These are phyloP conservation scores for Drosophila longiperda DNA, from an alignment of 2,888 invertebrate species.

Conservation along the genomic window DNA sequence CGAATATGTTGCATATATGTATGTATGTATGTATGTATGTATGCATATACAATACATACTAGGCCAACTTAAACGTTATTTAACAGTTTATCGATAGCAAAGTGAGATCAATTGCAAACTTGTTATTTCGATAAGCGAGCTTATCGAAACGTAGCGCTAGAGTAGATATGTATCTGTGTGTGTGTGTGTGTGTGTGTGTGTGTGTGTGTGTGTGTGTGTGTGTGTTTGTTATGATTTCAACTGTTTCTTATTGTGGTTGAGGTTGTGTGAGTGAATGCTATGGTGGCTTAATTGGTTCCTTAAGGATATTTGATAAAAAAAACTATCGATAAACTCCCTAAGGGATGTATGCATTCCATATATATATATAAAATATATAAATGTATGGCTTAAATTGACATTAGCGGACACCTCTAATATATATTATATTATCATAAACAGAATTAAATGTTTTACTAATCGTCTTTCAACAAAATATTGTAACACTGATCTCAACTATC, in stretches of 20 bases:
- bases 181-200: neutral
- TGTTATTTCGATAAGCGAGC: slow-evolving; percentile 11
- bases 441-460: neutral
- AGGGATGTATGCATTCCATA: neutral
- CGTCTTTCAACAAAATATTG: neutral
- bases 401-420: neutral
- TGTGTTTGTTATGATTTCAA: too few species aligned
- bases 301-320: neutral
- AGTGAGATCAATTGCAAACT: neutral
- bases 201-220: slow-evolving; percentile 6
- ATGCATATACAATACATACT: slow-evolving; percentile 1
- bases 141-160: slow-evolving; percentile 9
- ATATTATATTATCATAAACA: neutral
- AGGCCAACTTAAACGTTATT: slow-evolving; percentile 1
- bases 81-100: neutral
- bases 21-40: neutral
- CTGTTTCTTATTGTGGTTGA: neutral
- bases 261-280: slow-evolving; percentile 3
- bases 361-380: neutral
- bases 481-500: neutral
- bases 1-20: neutral
- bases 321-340: neutral
- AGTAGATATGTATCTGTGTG: neutral
- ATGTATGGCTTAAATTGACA: neutral
- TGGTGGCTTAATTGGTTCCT: neutral